Percentiles rank a stretch among this genome's conserved stretches.
These are phyloP conservation scores for Trogon melanurus DNA, from an alignment of 2,113 vertebrate genomes.

Conservation along the genomic window DNA sequence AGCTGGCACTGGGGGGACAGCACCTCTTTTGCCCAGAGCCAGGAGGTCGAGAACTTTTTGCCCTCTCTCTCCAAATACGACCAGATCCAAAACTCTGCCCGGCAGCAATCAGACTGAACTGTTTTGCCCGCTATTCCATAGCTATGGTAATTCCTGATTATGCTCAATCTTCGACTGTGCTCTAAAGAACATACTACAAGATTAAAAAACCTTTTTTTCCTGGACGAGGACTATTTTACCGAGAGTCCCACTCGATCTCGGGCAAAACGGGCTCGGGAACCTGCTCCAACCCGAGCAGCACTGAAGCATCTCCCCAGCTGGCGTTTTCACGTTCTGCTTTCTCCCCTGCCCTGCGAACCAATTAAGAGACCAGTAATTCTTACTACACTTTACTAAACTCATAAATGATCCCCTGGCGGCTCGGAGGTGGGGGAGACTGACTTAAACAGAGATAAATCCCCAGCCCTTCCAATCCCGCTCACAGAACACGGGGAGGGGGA, in stretches of 20 bases:
- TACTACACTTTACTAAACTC: neutral
- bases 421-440: neutral
- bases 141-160: neutral
- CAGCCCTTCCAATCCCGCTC: neutral
- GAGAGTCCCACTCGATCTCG: neutral
- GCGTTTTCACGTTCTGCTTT: neutral
- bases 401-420: neutral
- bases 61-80: neutral
- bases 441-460: neutral
- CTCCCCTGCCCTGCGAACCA: neutral
- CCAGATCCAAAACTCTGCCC: neutral
- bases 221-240: neutral
- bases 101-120: neutral
- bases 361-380: neutral
- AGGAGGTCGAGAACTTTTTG: neutral
- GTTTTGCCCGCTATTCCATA: neutral
- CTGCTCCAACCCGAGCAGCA: neutral
- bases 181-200: neutral
- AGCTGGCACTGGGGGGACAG: neutral
- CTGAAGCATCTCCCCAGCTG: neutral
- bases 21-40: neutral
- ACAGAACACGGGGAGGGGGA: neutral
- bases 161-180: neutral
- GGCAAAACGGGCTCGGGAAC: neutral
- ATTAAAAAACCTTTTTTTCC: neutral